Base-by-base conservation (phyloP, 2,113 vertebrate genomes). In the Nannospalax galili region DNA sequence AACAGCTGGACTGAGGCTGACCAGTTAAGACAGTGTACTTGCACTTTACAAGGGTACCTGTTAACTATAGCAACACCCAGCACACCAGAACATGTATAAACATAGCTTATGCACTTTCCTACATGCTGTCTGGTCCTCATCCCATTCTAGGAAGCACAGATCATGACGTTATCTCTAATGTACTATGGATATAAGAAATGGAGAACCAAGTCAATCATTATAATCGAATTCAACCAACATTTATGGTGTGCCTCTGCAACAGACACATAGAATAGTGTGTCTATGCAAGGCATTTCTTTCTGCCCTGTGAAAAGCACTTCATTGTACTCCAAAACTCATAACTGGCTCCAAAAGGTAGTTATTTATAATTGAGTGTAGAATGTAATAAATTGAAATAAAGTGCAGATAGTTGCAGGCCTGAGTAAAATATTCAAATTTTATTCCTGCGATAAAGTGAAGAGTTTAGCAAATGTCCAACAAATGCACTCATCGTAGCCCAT, bases 401-500 rank as follows among this genome's bases (percentile, higher is more conserved):
- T 37, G 64, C 24, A 62, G 48, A 87, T 78, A 35, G 40, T 9
- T 30, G 12, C 79, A n/a, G 52, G 26, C 35, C 69, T 75, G 72
- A 95, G 10, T n/a, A 73, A 84, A 65, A 84, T 4, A 67, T 90
- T 74, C 75, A 64, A 74, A 91, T 12, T 4, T 32, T 58, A 79
- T 19, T 62, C 32, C 32, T 4, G 35, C 32, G 48, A 14, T 5
- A 58, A 85, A 69, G 28, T 3, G 37, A 35, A 52, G 37, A 91
- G 24, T 58, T 30, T 58, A 89, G 40, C 65, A 92, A 74, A 58
- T 7, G 32, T 0, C 60, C 64, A 52, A 22, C 5, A 28, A 81
- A 75, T 0, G 40, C 62, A 28, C 20, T 42, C 17, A 7, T 1
- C 0, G 4, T 26, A 28, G n/a, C 16, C 26, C 9, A 7, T 7